Evolutionary conservation across 2,797 vertebrate genomes (phyloP).

Genomic region (Pseudochirops corinnae): DNA sequence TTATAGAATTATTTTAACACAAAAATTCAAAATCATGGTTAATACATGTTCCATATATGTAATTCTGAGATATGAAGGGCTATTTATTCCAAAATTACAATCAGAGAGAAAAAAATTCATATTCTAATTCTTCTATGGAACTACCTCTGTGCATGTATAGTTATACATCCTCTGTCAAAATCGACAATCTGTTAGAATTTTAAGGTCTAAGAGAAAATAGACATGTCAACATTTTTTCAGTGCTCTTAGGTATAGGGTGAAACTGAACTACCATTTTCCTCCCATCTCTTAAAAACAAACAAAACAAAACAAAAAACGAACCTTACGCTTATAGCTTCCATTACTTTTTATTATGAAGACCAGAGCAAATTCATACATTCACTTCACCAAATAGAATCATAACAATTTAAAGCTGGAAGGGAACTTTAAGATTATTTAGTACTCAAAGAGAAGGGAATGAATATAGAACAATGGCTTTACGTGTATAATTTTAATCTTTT

Average conservation of each 20-base stretch:
- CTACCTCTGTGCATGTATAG: background rate
- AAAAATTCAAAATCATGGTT: constrained; percentile 57
- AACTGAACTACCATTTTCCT: constrained; percentile 22
- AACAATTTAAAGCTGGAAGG: background rate
- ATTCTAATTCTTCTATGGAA: background rate
- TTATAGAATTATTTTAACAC: constrained; percentile 51
- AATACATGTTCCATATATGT: constrained; percentile 57
- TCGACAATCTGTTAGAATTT: constrained; percentile 1
- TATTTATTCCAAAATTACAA: constrained; percentile 37
- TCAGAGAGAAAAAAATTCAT: background rate
- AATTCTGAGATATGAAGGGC: constrained; percentile 65
- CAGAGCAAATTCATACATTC: background rate
- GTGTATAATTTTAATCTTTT: background rate
- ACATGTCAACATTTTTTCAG: constrained; percentile 49
- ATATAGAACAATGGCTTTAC: background rate
- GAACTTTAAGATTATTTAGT: background rate
- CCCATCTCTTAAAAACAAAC: background rate
- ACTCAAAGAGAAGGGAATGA: background rate
- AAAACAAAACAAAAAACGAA: background rate
- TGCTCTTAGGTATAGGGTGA: background rate
- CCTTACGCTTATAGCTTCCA: background rate
- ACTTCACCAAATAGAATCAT: constrained; percentile 15
- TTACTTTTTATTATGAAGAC: background rate
- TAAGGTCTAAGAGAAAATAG: constrained; percentile 20
- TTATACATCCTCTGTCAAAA: background rate